These are phyloP conservation scores for Poeciliopsis turneri DNA, from an alignment of 2,797 vertebrate genomes.

Conservation along the genomic window DNA sequence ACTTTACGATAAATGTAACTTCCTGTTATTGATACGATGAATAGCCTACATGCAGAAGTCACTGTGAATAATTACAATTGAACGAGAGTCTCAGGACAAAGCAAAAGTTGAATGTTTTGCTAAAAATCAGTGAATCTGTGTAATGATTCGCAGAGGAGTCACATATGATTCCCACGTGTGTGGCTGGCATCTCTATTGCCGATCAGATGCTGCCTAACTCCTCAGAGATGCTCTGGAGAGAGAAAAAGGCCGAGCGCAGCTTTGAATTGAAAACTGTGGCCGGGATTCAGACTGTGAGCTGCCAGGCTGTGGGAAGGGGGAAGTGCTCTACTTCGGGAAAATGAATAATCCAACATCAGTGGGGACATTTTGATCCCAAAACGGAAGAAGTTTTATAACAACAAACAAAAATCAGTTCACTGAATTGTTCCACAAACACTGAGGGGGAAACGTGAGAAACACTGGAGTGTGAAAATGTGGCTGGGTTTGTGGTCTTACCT, in stretches of 20 bases:
- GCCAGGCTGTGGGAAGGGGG: slow-evolving; percentile 4
- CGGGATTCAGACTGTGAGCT: slow-evolving; percentile 21
- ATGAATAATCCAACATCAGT: neutral
- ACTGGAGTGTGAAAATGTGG: neutral
- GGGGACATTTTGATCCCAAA: neutral
- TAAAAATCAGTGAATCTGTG: slow-evolving; percentile 21
- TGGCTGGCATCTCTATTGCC: slow-evolving; percentile 33
- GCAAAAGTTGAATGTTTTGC: slow-evolving; percentile 18
- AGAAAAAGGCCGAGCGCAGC: slow-evolving; percentile 33
- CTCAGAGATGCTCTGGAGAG: slow-evolving; percentile 53
- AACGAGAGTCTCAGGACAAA: slow-evolving; percentile 6
- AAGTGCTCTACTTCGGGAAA: neutral
- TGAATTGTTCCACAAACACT: neutral
- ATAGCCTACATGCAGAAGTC: neutral
- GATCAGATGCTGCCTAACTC: slow-evolving; percentile 58
- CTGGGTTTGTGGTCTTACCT: slow-evolving; percentile 78
- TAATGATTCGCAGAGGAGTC: slow-evolving; percentile 28
- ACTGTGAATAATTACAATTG: slow-evolving; percentile 25
- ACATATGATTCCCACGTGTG: slow-evolving; percentile 24
- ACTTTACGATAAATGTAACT: neutral
- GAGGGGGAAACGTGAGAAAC: neutral
- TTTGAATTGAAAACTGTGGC: slow-evolving; percentile 31
- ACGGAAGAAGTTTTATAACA: neutral
- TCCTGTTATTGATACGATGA: neutral
- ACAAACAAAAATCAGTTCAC: neutral